A percentile compares a stretch with the other conserved stretches of the same genome.
phyloP scores from a whole-genome alignment of 1,140 invertebrate species.

The Philotrypesis tridentata region DNA sequence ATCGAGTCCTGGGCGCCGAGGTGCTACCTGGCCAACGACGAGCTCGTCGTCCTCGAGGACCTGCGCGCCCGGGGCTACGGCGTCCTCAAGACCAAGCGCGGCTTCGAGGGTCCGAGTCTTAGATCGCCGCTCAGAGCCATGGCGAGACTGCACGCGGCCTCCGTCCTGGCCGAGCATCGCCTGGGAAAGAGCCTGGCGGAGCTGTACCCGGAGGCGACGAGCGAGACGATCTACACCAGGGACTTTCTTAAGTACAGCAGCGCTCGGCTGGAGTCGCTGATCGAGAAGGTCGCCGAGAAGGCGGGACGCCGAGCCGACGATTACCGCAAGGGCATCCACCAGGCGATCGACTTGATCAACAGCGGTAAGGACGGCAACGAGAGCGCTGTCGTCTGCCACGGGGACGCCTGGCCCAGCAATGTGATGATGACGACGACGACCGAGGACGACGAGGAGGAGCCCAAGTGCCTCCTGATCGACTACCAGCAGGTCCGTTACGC shows the following conservation, averaged over 20 bases:
- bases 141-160: slow-evolving; percentile 76
- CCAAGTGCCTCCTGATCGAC: slow-evolving; percentile 74
- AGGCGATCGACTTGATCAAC: not conserved
- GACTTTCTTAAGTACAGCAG: not conserved
- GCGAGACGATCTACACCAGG: not conserved
- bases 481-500: slow-evolving; percentile 73
- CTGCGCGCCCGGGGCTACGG: slow-evolving; percentile 64
- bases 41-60: slow-evolving; percentile 72
- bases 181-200: slow-evolving; percentile 48
- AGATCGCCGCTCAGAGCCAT: slow-evolving; percentile 71
- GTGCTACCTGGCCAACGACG: slow-evolving; percentile 68
- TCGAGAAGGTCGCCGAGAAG: not conserved
- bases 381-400: slow-evolving; percentile 31
- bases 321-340: not conserved
- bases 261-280: not conserved
- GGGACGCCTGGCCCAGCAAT: slow-evolving; percentile 31
- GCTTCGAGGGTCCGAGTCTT: slow-evolving; percentile 70
- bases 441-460: slow-evolving; percentile 70
- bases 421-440: slow-evolving; percentile 59
- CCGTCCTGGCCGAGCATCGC: slow-evolving; percentile 72
- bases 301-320: not conserved
- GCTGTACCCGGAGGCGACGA: not conserved
- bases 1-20: slow-evolving; percentile 61
- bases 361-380: not conserved
- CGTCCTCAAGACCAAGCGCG: slow-evolving; percentile 57